Percentiles rank a stretch among this genome's conserved stretches.
Conservation (phyloP, 2,113 vertebrate genomes). For the Ameiurus melas region DNA sequence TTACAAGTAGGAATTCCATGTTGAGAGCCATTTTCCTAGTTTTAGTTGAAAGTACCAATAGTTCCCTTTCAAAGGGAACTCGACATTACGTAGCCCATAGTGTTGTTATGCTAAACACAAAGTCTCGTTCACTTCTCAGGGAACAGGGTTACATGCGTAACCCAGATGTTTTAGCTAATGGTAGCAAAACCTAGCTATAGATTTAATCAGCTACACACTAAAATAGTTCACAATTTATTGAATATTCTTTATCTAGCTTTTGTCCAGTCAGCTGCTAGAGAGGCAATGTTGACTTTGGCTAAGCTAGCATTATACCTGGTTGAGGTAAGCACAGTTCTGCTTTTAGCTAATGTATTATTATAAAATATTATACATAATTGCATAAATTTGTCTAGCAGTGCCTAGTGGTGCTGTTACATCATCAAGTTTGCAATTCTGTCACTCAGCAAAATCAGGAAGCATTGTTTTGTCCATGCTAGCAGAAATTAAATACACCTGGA, state of each 20-base stretch:
- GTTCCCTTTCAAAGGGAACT: too few species aligned
- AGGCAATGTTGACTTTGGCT: background rate
- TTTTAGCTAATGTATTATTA: background rate
- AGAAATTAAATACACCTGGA: constrained; percentile 8
- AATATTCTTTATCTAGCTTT: background rate
- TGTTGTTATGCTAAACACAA: too few species aligned
- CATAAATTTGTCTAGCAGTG: background rate
- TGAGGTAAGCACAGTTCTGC: background rate
- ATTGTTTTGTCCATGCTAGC: background rate
- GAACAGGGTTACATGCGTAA: too few species aligned
- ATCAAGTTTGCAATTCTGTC: constrained; percentile 4
- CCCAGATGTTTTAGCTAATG: background rate
- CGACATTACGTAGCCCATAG: too few species aligned
- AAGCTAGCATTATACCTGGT: background rate
- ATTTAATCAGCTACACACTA: background rate
- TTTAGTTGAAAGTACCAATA: background rate
- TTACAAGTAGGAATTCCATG: background rate
- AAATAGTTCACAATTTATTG: background rate
- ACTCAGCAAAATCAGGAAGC: background rate
- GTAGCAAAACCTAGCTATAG: background rate
- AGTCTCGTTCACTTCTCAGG: too few species aligned
- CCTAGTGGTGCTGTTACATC: background rate
- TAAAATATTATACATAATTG: background rate
- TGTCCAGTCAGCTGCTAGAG: background rate
- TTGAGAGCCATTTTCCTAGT: background rate